These are phyloP conservation scores for Acrobasis suavella DNA, from an alignment of 2,888 invertebrate genomes.

Conservation along the genomic window DNA sequence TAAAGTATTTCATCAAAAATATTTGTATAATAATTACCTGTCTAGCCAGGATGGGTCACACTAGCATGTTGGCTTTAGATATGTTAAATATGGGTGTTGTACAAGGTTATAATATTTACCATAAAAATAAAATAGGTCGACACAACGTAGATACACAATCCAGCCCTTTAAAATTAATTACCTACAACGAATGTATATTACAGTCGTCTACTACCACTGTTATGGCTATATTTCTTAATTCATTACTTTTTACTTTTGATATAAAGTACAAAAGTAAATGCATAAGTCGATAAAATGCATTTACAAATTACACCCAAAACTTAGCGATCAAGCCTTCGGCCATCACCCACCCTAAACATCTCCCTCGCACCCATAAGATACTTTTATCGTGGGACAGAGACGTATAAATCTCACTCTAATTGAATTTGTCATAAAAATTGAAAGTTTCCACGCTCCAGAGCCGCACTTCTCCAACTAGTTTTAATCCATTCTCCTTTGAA, in stretches of 20 bases:
- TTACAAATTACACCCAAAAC: constrained; percentile 56
- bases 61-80: no score
- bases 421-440: constrained; percentile 81
- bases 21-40: no score
- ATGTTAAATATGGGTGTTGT: no score
- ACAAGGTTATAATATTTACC: no score
- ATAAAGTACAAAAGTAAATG: constrained; percentile 37
- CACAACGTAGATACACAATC: background rate
- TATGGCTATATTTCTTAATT: background rate
- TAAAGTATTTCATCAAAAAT: no score
- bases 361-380: constrained; percentile 51
- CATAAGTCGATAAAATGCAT: constrained; percentile 51
- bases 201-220: background rate
- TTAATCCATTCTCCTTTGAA: constrained; percentile 79
- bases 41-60: no score
- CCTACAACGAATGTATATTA: background rate
- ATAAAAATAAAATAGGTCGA: no score
- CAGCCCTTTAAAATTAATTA: background rate
- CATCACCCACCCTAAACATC: constrained; percentile 38
- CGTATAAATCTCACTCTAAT: constrained; percentile 72
- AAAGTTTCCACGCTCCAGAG: constrained; percentile 71
- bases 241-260: background rate
- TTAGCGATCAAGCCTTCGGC: constrained; percentile 52
- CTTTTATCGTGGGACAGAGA: constrained; percentile 56
- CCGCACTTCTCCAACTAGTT: constrained; percentile 73